Base-by-base conservation (phyloP, 2,888 invertebrate genomes). In the Pristionchus japonicus region DNA sequence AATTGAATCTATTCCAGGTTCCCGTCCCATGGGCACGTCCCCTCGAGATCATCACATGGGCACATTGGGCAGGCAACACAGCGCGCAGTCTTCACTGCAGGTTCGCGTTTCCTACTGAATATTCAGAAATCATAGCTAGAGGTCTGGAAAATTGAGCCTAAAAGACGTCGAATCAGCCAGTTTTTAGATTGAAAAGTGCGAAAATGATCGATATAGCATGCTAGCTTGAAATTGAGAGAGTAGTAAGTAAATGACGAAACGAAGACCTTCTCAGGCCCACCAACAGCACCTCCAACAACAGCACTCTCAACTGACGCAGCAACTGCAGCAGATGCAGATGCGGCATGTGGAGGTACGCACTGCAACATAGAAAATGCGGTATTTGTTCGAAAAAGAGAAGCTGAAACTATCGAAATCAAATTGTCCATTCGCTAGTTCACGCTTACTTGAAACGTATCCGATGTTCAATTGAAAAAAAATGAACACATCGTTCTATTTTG, bases 11-110 rank as follows among this genome's bases (percentile, higher is more conserved):
- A 67, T 34, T 34, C 11, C 74, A 74, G 74, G 37, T 3, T 20
- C 37, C 27, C 74, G 74, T 15, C 77, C 20, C 1, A 40, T 43
- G 13, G 77, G 77, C 43, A 1, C 37, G 52, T 83, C 83, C 9
- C 83, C 83, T 2, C 83, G 83, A 7, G 83, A 83, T 20, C 34
- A 40, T 20, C 34, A 40, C 49, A 83, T 52, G 83, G 83, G 83
- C 3, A 83, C 83, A 11, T 43, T 83, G 4, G 83, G 83, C 0
- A 3, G 83, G 52, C 52, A 83, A 20, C 83, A 49, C 17, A 31
- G 31, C 0, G 31, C n/a, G 31, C 77, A 77, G 27, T n/a, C 77
- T 3, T 34, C 34, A 9, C 43, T 77, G 9, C 43, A 77, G 27
- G 67, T 67, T 1, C 23, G n/a, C 23, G 1, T 57, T 43, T 43